phyloP scores from a whole-genome alignment of 2,888 invertebrate species.

The Platypus cylindrus region DNA sequence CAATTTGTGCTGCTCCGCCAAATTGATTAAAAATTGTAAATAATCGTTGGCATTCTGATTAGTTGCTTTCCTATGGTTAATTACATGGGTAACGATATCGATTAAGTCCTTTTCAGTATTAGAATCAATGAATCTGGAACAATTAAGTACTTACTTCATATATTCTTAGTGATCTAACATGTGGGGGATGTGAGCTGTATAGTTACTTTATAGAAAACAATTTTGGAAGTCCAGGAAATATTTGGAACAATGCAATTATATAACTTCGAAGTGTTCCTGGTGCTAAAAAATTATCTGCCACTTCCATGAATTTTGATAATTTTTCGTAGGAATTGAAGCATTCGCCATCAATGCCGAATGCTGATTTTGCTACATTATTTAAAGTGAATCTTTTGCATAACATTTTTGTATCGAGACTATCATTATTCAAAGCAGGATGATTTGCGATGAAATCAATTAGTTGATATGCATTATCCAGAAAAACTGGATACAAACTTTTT shows the following conservation, averaged over 20 bases:
- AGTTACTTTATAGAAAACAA: no score
- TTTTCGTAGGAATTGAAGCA: conserved; percentile 26
- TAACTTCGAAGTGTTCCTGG: conserved; percentile 3
- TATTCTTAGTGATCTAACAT: no score
- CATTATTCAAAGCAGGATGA: conserved; percentile 23
- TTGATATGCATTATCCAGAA: no score
- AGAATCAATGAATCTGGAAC: conserved; percentile 1
- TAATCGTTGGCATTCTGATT: conserved; percentile 7
- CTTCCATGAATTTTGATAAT: conserved; percentile 19
- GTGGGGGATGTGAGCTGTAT: no score
- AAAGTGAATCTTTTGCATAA: conserved; percentile 22
- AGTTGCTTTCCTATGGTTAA: conserved; percentile 5
- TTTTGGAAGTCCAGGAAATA: no score
- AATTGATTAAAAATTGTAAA: conserved; percentile 8
- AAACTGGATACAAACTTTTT: no score
- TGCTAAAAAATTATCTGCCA: conserved; percentile 13
- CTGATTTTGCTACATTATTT: conserved; percentile 36
- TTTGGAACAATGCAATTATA: neutral
- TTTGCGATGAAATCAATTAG: conserved; percentile 34
- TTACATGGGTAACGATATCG: conserved; percentile 2
- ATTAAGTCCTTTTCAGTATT: conserved; percentile 2
- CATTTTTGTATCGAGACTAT: conserved; percentile 32
- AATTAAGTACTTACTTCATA: no score
- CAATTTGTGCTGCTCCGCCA: conserved; percentile 5
- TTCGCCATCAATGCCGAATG: conserved; percentile 35